phyloP scores from a whole-genome alignment of 2,113 vertebrate species.

The Amazona guildingii region DNA sequence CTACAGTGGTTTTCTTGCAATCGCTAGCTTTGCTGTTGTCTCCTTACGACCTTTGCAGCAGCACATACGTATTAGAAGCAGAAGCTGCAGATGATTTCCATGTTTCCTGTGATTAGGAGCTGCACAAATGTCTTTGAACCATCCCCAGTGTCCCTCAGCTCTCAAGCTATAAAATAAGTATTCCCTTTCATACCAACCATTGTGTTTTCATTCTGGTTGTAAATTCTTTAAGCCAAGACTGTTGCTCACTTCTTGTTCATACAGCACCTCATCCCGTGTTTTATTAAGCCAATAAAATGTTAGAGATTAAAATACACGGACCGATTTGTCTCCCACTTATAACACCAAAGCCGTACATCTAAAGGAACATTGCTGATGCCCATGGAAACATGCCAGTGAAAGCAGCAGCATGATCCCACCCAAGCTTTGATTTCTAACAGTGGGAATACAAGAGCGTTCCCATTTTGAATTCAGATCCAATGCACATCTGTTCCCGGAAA shows the following conservation, averaged over 20 bases:
- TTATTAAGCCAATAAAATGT: constrained; percentile 16
- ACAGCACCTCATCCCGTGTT: background rate
- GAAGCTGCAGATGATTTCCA: background rate
- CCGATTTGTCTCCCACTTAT: constrained; percentile 36
- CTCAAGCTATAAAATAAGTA: background rate
- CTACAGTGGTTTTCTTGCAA: background rate
- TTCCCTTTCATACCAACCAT: background rate
- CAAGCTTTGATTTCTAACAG: background rate
- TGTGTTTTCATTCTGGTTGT: background rate
- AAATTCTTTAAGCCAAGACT: background rate
- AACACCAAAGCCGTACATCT: background rate
- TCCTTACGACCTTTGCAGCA: background rate
- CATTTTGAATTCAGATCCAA: background rate
- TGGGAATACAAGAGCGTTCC: background rate
- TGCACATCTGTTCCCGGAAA: background rate
- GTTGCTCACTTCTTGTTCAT: constrained; percentile 32
- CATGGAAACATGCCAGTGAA: background rate
- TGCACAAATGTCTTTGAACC: background rate
- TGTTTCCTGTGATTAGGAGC: background rate
- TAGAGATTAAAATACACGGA: background rate
- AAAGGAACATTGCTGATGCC: background rate
- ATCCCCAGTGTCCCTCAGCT: background rate
- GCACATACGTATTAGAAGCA: background rate
- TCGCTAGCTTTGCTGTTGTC: background rate
- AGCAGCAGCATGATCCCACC: background rate